These are phyloP conservation scores for Callyntrura guangdongensis DNA, from an alignment of 2,888 invertebrate genomes.

Conservation along the genomic window DNA sequence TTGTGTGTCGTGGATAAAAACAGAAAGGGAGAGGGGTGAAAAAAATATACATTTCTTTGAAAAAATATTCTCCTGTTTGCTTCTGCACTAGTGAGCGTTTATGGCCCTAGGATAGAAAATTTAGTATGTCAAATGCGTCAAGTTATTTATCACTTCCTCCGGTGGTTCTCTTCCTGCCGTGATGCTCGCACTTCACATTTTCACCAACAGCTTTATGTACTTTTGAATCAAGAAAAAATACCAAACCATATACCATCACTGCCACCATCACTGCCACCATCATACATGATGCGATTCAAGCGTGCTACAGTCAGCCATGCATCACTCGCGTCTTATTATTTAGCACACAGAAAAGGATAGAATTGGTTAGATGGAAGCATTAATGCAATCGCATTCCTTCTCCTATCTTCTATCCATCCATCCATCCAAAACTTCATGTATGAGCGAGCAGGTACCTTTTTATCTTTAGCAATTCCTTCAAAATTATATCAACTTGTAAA, in stretches of 20 bases:
- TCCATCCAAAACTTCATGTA: background rate
- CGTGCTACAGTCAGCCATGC: conserved; percentile 36
- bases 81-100: conserved; percentile 72
- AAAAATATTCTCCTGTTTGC: conserved; percentile 71
- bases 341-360: conserved; percentile 12
- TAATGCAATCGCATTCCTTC: background rate
- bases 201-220: conserved; percentile 16
- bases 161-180: conserved; percentile 68
- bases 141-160: conserved; percentile 79
- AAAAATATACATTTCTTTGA: conserved; percentile 60
- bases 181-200: conserved; percentile 70
- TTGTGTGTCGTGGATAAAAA: conserved; percentile 11
- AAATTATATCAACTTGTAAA: background rate
- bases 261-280: background rate
- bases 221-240: background rate
- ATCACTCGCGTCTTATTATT: conserved; percentile 32
- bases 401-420: background rate
- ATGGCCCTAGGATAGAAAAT: conserved; percentile 76
- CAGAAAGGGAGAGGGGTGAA: conserved; percentile 9
- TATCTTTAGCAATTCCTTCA: background rate
- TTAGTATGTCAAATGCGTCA: conserved; percentile 80
- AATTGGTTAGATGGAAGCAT: background rate
- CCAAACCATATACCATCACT: background rate
- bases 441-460: background rate
- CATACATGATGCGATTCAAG: conserved; percentile 40